phyloP scores from a whole-genome alignment of 2,113 vertebrate genomes.

The Plecotus auritus region DNA sequence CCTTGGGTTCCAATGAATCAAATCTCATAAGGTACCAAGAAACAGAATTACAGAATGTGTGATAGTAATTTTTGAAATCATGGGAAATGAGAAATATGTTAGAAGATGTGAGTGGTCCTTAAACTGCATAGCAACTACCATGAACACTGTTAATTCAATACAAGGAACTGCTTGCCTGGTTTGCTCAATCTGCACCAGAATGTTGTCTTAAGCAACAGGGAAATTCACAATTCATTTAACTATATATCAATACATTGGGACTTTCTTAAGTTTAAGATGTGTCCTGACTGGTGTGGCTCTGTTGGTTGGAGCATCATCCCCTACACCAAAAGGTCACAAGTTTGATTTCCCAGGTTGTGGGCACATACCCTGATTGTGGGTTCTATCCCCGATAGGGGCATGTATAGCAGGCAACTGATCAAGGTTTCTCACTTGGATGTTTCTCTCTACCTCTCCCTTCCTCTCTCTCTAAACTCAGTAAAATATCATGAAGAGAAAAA shows the following conservation, averaged over 20 bases:
- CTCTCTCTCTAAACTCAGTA: not conserved
- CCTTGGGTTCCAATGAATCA: not conserved
- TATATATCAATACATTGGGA: not conserved
- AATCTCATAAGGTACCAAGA: not conserved
- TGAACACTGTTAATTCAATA: not conserved
- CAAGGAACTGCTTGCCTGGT: not conserved
- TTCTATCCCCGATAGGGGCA: not conserved
- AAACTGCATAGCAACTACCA: not conserved
- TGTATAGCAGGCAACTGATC: not conserved
- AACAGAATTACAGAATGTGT: not conserved
- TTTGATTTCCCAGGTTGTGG: not conserved
- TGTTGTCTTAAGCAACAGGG: not conserved
- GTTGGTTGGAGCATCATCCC: not conserved
- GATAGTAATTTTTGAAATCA: not conserved
- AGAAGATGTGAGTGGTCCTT: not conserved
- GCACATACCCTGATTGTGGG: no score
- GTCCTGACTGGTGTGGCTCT: not conserved
- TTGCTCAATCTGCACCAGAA: not conserved
- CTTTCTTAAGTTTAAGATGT: conserved; percentile 10
- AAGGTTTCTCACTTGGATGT: not conserved
- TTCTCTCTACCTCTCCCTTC: not conserved
- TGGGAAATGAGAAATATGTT: not conserved
- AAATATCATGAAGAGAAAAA: not conserved
- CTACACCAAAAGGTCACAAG: not conserved
- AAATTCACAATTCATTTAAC: not conserved